Percentiles rank a stretch among this genome's conserved stretches.
Conservation (phyloP, 64 coral and sea anemone species). For the Pachyseris speciosa region DNA sequence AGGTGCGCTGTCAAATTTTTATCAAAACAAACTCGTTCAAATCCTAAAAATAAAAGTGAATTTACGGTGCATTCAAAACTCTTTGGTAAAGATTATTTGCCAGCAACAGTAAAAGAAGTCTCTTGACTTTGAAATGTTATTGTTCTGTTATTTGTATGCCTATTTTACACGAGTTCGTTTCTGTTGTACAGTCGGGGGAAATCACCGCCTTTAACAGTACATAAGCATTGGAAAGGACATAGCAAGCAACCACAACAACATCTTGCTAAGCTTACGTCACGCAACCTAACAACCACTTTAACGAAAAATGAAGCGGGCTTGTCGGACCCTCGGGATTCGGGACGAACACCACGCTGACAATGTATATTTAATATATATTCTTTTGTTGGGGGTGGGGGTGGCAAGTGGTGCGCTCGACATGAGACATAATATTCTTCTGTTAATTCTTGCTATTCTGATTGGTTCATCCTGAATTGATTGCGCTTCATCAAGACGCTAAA, state of each 20-base stretch:
- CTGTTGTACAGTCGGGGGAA: neutral
- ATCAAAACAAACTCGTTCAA: neutral
- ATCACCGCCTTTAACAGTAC: neutral
- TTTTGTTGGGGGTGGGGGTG: neutral
- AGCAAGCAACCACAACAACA: neutral
- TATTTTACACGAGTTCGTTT: neutral
- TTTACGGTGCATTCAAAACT: no score
- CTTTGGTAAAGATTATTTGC: neutral
- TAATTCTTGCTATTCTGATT: neutral
- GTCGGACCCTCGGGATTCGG: neutral
- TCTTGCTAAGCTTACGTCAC: neutral
- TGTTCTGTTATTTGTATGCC: no score
- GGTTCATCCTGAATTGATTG: neutral
- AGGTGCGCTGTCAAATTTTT: no score
- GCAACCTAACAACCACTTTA: neutral
- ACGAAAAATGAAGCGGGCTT: neutral
- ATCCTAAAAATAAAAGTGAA: neutral
- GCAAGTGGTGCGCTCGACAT: neutral
- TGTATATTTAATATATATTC: neutral
- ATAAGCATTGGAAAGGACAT: neutral
- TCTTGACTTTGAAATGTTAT: neutral
- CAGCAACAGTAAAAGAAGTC: neutral
- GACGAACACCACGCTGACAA: no score
- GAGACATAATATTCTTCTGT: conserved; percentile 25
- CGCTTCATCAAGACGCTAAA: conserved; percentile 9